phyloP scores from a whole-genome alignment of 2,888 invertebrate genomes.

The Nipponacmea schrenckii region DNA sequence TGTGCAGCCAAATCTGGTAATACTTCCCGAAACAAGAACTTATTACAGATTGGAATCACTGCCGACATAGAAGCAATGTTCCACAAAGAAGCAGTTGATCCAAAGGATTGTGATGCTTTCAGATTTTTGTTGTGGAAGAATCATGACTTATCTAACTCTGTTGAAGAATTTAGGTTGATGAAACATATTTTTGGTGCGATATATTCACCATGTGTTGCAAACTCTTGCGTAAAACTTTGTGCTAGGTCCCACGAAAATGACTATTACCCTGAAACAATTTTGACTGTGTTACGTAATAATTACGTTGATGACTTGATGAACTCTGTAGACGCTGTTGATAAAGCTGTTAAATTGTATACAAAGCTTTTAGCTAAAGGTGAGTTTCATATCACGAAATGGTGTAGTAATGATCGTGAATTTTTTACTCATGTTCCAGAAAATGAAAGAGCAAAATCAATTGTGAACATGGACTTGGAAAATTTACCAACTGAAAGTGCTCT shows the following conservation, averaged over 20 bases:
- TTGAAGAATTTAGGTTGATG: not conserved
- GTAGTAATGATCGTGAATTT: not conserved
- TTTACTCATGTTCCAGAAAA: not conserved
- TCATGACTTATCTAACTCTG: not conserved
- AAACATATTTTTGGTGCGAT: not conserved
- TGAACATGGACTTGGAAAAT: not conserved
- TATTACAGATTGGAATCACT: not conserved
- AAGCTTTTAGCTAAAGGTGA: not conserved
- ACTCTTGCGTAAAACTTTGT: not conserved
- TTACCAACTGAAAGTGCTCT: not conserved
- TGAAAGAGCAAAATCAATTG: not conserved
- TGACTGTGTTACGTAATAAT: not conserved
- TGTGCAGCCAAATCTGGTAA: not conserved
- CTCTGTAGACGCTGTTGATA: not conserved
- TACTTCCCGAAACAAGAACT: not conserved
- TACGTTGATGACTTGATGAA: conserved; percentile 14
- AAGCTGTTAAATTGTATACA: not conserved
- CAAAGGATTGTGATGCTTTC: not conserved
- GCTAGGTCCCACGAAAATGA: not conserved
- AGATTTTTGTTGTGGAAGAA: not conserved
- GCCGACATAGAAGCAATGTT: not conserved
- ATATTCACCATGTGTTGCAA: conserved; percentile 1
- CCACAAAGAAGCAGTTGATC: not conserved
- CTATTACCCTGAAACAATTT: not conserved
- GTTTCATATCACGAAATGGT: not conserved